phyloP scores from a whole-genome alignment of 2,113 vertebrate genomes.

The Pelecanus crispus region DNA sequence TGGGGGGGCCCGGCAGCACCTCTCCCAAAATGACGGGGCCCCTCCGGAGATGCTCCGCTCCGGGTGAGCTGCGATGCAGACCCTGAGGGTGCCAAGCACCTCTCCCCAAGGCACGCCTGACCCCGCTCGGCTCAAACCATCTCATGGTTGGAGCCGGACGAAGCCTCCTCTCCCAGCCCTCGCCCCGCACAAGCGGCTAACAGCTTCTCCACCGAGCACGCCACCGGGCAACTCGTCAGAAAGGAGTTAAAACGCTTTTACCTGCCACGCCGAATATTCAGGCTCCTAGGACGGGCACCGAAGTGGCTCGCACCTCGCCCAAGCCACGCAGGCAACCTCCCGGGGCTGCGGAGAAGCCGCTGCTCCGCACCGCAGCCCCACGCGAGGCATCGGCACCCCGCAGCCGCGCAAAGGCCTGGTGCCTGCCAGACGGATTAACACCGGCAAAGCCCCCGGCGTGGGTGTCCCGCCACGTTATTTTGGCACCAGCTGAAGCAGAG shows the following conservation, averaged over 20 bases:
- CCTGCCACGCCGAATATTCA: background rate
- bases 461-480: fast-evolving
- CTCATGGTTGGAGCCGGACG: background rate
- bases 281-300: background rate
- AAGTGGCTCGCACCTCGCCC: background rate
- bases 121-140: background rate
- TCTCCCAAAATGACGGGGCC: background rate
- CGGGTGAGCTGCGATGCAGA: fast-evolving
- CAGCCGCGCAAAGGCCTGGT: background rate
- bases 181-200: background rate
- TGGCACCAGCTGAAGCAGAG: background rate
- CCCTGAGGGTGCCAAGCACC: background rate
- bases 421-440: background rate
- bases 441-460: fast-evolving
- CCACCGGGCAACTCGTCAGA: fast-evolving
- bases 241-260: background rate
- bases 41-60: background rate
- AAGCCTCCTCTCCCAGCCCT: background rate
- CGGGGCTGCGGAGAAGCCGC: background rate
- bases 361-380: background rate
- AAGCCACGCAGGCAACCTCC: fast-evolving
- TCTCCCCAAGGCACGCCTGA: background rate
- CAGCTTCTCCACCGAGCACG: background rate
- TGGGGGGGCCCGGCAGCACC: background rate
- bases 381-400: fast-evolving